Conservation (phyloP, 2,113 vertebrate genomes). For the Oncorhynchus clarkii region DNA sequence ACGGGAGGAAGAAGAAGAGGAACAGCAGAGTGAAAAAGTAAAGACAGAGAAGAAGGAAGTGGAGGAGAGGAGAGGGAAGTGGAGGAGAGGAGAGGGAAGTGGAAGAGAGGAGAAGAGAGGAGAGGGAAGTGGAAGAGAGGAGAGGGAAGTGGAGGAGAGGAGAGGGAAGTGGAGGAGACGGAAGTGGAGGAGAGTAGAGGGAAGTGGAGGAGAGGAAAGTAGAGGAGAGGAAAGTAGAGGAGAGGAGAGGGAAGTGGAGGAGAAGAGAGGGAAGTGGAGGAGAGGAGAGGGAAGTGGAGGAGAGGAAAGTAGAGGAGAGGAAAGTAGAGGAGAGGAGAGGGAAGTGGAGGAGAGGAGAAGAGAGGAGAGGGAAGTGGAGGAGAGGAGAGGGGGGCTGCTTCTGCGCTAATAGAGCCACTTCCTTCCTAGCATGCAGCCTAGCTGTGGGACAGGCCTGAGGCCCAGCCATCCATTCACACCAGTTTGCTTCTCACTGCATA, state of each 20-base stretch:
- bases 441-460: constrained; percentile 61
- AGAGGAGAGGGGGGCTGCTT: background rate
- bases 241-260: too few relatives aligned
- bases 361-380: background rate
- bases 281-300: background rate
- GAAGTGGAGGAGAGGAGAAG: fast-evolving
- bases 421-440: constrained; percentile 63
- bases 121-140: background rate
- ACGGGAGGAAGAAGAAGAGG: constrained; percentile 38
- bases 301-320: background rate
- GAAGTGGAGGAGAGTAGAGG: background rate
- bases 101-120: background rate
- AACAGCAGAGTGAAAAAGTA: constrained; percentile 43
- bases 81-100: background rate
- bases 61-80: too few relatives aligned
- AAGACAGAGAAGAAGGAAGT: constrained; percentile 1
- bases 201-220: too few relatives aligned
- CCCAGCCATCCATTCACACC: constrained; percentile 70
- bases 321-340: too few relatives aligned
- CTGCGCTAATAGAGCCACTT: constrained; percentile 71
- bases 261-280: background rate
- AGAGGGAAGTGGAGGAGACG: too few relatives aligned
- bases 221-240: background rate
- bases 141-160: background rate
- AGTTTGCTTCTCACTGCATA: constrained; percentile 74